Conservation (phyloP, 2,888 invertebrate species). For the Eudemis profundana region DNA sequence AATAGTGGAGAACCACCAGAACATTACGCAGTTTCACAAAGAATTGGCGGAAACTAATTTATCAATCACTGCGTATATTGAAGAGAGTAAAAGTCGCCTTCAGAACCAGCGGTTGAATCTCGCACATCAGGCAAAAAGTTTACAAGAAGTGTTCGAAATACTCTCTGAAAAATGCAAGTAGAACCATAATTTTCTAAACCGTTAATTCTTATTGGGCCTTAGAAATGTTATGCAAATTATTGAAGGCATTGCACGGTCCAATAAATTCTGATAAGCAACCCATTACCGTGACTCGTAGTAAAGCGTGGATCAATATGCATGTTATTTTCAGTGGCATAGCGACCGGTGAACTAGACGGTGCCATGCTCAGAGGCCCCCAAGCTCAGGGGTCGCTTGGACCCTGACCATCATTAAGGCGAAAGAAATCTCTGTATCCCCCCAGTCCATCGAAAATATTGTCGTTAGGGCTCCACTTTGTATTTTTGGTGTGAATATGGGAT, state of each 20-base stretch:
- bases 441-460: too few relatives aligned
- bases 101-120: conserved; percentile 64
- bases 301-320: too few relatives aligned
- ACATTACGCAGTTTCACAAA: conserved; percentile 69
- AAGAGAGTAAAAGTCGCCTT: conserved; percentile 72
- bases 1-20: conserved; percentile 68
- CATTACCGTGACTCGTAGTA: too few relatives aligned
- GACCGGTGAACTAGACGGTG: too few relatives aligned
- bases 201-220: background rate
- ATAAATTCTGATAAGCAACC: background rate
- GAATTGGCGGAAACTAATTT: conserved; percentile 80
- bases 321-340: too few relatives aligned
- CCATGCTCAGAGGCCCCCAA: too few relatives aligned
- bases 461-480: too few relatives aligned
- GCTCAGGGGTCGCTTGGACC: too few relatives aligned
- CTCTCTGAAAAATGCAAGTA: conserved; percentile 71
- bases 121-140: conserved; percentile 69
- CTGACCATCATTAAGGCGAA: too few relatives aligned
- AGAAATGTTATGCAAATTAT: background rate
- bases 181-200: background rate
- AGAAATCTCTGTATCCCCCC: too few relatives aligned
- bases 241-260: background rate
- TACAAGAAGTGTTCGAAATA: conserved; percentile 73
- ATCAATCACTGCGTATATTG: conserved; percentile 73
- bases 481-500: too few relatives aligned